phyloP scores from a whole-genome alignment of 37 sponge, comb jelly and placozoan genomes.

The Hexactinellida sp. region DNA sequence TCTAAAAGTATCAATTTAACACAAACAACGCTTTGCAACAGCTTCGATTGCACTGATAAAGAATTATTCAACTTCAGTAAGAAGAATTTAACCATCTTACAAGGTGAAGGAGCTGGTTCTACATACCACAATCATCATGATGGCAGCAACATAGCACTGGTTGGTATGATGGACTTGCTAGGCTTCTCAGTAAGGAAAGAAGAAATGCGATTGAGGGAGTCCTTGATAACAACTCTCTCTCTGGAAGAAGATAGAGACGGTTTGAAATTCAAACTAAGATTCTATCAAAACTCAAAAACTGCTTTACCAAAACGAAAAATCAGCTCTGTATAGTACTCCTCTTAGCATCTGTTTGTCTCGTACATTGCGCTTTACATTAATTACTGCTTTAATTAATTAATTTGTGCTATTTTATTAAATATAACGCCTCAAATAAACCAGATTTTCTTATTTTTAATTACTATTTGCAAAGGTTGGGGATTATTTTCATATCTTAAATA shows the following conservation, averaged over 20 bases:
- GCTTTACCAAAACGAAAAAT: not conserved
- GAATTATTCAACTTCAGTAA: not conserved
- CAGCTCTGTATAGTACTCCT: not conserved
- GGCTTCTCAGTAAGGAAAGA: not conserved
- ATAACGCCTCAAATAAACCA: too few species aligned
- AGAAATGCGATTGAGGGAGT: not conserved
- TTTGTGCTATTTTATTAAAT: too few species aligned
- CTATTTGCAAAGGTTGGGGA: too few species aligned
- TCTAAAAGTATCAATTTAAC: not conserved
- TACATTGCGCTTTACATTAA: too few species aligned
- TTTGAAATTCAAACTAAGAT: not conserved
- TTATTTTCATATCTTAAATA: too few species aligned
- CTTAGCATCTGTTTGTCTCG: too few species aligned
- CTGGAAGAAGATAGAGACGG: not conserved
- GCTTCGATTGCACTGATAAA: not conserved
- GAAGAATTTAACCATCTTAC: slow-evolving; percentile 10
- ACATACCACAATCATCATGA: not conserved
- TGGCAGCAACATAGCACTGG: not conserved
- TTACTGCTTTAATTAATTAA: too few species aligned
- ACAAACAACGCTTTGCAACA: too few species aligned
- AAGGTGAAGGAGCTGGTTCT: not conserved
- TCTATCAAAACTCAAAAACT: not conserved
- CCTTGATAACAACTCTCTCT: not conserved
- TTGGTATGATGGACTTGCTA: slow-evolving; percentile 11
- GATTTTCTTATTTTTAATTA: too few species aligned